Base-by-base conservation (phyloP, 2,797 vertebrate genomes). In the Apogon hyalosoma region DNA sequence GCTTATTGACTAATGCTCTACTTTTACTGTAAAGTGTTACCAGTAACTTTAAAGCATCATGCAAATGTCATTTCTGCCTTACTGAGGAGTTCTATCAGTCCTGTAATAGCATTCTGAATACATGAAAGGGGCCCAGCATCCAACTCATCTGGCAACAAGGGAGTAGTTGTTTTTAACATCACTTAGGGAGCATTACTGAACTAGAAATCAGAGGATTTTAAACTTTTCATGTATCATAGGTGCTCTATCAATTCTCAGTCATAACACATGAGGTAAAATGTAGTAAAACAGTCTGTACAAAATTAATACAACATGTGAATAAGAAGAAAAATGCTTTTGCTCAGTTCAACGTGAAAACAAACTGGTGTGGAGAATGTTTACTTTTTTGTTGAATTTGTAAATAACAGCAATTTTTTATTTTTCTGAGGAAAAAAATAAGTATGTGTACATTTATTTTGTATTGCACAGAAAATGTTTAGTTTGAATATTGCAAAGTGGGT, bases 391-490 rank as follows among this genome's bases (percentile, higher is more conserved):
- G 85, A 67, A 89, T 94, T 96, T 97, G 94, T 97, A 97, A 93
- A 97, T 96, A 92, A 79, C 73, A 80, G 80, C 92, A 51, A 91
- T 93, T 94, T 94, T 93, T 96, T 94, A 87, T 95, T 93, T 87
- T 95, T 93, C 95, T 94, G 92, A 24, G 50, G 61, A 77, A 75
- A 65, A 54, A 71, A 56, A 66, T 69, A 79, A 83, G 59, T 90
- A 86, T 72, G 86, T 91, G 89, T 88, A 89, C 79, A 96, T 95
- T 96, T 95, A 92, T 95, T 98, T 97, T 94, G 89, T 95, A 96
- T 95, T 61, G 89, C 94, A 95, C 91, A 96, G 84, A 95, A 90
- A 93, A 94, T 84, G 92, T 96, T 95, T 94, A 93, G 88, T 95
- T 93, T 90, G 88, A 91, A 92, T 92, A 93, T 93, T 91, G 92